Evolutionary conservation across 2,113 vertebrate genomes (phyloP), one percentile per base, ranked within the genome.

Genomic region (western clawed frog (Xenopus tropicalis)): DNA sequence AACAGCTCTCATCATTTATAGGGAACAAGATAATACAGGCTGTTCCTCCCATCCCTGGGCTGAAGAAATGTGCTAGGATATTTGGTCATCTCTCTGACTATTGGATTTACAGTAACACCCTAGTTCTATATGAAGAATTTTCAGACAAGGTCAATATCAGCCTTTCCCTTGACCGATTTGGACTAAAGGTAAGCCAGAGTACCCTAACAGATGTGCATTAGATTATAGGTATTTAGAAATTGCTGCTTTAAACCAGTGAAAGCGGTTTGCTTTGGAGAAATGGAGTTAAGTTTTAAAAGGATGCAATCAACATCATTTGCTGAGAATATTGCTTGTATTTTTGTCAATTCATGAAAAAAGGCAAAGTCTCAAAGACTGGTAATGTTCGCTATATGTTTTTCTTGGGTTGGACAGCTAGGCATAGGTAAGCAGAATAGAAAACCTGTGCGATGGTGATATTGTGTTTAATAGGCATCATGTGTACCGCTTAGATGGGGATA

Each of bases 81-180:
- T 24, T 64, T 61, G 46, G 14, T 43, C 76, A 37, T 25, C 70
- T 43, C 69, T 11, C 2, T 46, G 1, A 14, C 22, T 14, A 48
- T 14, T 21, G 54, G 65, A 59, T 37, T 29, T 37, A 16, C 48
- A 46, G 65, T 61, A 6, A 57, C 58, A 46, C 1, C 77, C 61
- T 43, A 70, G 66, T 74, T 7, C 22, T 80, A 78, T 82, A 80
- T 83, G 81, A 81, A 79, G 77, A 25, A 79, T 86, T 80, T 82
- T 83, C 77, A 84, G 76, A 81, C 88, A 89, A 89, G 88, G 88
- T 90, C 88, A 85, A 80, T 80, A 29, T 81, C 79, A 71, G 71
- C 74, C 48, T 14, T 54, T 37, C 59, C 17, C 56, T 61, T 21
- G 29, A 19, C 57, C 20, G 58, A 12, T 37, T 13, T 11, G 3